Conservation (phyloP, 2,113 vertebrate species). For the Leiothrix lutea region DNA sequence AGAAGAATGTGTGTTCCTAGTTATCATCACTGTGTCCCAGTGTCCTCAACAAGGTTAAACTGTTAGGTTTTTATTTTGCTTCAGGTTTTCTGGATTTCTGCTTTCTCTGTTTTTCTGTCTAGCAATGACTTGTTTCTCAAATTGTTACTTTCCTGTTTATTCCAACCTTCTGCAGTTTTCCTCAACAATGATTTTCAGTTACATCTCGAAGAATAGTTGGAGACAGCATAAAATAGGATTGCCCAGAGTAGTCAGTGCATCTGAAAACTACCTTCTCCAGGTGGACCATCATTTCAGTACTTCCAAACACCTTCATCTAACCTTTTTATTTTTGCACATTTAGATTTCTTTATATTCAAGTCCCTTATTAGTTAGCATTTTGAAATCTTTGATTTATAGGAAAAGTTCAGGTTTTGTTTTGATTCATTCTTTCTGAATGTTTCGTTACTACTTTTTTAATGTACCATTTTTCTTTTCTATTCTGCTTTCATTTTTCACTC, state of each 20-base stretch:
- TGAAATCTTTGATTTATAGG: not conserved
- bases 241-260: not conserved
- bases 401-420: not conserved
- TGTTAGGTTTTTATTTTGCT: not conserved
- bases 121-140: not conserved
- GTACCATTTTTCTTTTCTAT: not conserved
- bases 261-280: not conserved
- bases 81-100: not conserved
- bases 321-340: not conserved
- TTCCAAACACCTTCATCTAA: not conserved
- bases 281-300: not conserved
- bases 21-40: not conserved
- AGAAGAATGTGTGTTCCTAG: not conserved
- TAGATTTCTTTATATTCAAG: not conserved
- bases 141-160: not conserved
- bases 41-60: not conserved
- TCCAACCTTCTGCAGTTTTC: not conserved
- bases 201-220: not conserved
- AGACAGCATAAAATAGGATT: not conserved
- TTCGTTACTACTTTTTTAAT: not conserved
- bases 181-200: not conserved
- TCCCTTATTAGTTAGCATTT: not conserved
- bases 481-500: conserved; percentile 12
- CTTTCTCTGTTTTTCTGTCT: not conserved
- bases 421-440: not conserved